phyloP scores from a whole-genome alignment of 2,888 invertebrate species.

The Timandra comae region DNA sequence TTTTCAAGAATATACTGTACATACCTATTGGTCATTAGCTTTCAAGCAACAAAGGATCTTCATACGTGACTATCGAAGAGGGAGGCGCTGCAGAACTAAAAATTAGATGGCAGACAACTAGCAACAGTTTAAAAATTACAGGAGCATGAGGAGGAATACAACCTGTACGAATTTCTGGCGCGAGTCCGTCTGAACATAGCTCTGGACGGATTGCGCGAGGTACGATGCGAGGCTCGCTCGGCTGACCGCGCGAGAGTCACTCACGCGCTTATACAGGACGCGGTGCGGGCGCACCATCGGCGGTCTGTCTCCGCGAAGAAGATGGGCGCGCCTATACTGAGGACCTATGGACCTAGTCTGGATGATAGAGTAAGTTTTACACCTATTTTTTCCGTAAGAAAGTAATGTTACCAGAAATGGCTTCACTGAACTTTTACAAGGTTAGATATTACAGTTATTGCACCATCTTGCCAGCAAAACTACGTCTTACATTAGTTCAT shows the following conservation, averaged over 20 bases:
- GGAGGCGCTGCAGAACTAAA: too few species aligned
- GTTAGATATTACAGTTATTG: background rate
- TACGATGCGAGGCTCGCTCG: slow-evolving; percentile 47
- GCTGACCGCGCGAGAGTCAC: slow-evolving; percentile 37
- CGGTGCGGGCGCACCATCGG: slow-evolving; percentile 47
- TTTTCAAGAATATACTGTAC: too few species aligned
- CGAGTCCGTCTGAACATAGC: slow-evolving; percentile 53
- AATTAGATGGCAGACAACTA: too few species aligned
- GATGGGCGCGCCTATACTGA: slow-evolving; percentile 28
- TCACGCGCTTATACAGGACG: slow-evolving; percentile 41
- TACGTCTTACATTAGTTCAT: too few species aligned
- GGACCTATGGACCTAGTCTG: slow-evolving; percentile 42
- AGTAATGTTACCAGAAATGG: too few species aligned
- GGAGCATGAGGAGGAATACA: slow-evolving; percentile 41
- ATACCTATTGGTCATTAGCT: too few species aligned
- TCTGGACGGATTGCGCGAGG: slow-evolving; percentile 50
- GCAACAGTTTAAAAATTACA: too few species aligned
- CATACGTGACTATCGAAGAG: too few species aligned
- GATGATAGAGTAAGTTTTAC: slow-evolving; percentile 43
- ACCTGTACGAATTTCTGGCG: slow-evolving; percentile 50
- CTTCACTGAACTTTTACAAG: too few species aligned
- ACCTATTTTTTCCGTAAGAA: background rate
- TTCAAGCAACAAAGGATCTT: too few species aligned
- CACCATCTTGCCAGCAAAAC: background rate
- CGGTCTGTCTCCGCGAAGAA: slow-evolving; percentile 22